These are phyloP conservation scores for Psococerastis gibbosa DNA, from an alignment of 2,888 invertebrate genomes.

Conservation along the genomic window DNA sequence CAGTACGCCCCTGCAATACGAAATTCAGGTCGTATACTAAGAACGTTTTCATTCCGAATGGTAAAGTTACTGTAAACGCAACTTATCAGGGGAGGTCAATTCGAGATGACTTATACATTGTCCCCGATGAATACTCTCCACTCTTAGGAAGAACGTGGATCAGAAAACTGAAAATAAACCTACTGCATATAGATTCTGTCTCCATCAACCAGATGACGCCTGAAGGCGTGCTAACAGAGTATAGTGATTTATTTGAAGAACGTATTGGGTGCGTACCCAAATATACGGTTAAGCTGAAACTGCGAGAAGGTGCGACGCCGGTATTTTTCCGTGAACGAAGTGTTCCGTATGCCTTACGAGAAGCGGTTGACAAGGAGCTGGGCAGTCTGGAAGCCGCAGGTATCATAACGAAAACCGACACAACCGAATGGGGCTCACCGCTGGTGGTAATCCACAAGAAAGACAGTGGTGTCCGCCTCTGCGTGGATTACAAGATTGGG, in stretches of 20 bases:
- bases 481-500: not conserved
- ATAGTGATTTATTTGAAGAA: constrained; percentile 5
- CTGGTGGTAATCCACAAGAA: not conserved
- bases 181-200: no score
- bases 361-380: not conserved
- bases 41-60: no score
- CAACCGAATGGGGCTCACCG: constrained; percentile 1
- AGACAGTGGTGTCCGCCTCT: not conserved
- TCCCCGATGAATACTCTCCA: no score
- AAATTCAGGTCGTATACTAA: no score
- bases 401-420: not conserved
- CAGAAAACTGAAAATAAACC: no score
- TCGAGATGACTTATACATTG: no score
- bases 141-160: no score
- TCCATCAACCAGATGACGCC: not conserved
- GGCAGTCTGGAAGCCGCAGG: not conserved
- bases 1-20: no score
- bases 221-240: no score
- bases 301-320: not conserved
- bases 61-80: no score
- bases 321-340: not conserved
- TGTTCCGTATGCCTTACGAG: not conserved
- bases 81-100: no score
- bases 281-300: constrained; percentile 2
- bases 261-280: constrained; percentile 1